A percentile compares a stretch with the other conserved stretches of the same genome.
phyloP scores from a whole-genome alignment of 64 coral and sea anemone species.

The Stichodactyla mertensii region DNA sequence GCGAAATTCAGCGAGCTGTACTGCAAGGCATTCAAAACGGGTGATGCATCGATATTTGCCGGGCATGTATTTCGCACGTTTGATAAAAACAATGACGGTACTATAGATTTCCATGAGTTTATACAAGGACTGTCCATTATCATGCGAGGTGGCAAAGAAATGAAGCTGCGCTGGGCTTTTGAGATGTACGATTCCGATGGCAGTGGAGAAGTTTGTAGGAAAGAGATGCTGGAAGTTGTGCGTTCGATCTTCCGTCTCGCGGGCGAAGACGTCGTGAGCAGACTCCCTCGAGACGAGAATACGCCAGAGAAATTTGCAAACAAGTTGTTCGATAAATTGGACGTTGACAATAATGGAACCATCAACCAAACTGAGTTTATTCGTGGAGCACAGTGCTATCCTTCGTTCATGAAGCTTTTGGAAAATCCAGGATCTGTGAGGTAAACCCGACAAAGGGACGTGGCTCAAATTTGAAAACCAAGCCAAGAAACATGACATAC shows the following conservation, averaged over 20 bases:
- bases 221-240: conserved; percentile 89
- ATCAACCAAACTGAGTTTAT: conserved; percentile 82
- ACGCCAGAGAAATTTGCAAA: conserved; percentile 89
- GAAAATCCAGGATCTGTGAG: conserved; percentile 73
- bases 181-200: conserved; percentile 90
- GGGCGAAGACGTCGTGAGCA: conserved; percentile 49
- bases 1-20: conserved; percentile 88
- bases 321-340: conserved; percentile 81
- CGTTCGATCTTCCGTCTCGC: conserved; percentile 79
- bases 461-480: not conserved
- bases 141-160: conserved; percentile 67
- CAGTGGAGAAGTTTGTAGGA: conserved; percentile 57
- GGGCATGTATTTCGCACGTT: conserved; percentile 92
- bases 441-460: conserved; percentile 11
- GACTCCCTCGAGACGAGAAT: conserved; percentile 78
- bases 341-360: conserved; percentile 82
- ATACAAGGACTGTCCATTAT: conserved; percentile 84
- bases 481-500: not conserved
- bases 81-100: conserved; percentile 86
- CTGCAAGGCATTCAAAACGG: conserved; percentile 62
- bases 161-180: conserved; percentile 87
- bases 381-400: conserved; percentile 76
- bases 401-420: conserved; percentile 90
- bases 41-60: conserved; percentile 75
- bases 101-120: conserved; percentile 87